Evolutionary conservation across 1,140 invertebrate species (phyloP), one percentile per base, ranked within the genome.

Genomic region (Ceratosolen fusciceps): DNA sequence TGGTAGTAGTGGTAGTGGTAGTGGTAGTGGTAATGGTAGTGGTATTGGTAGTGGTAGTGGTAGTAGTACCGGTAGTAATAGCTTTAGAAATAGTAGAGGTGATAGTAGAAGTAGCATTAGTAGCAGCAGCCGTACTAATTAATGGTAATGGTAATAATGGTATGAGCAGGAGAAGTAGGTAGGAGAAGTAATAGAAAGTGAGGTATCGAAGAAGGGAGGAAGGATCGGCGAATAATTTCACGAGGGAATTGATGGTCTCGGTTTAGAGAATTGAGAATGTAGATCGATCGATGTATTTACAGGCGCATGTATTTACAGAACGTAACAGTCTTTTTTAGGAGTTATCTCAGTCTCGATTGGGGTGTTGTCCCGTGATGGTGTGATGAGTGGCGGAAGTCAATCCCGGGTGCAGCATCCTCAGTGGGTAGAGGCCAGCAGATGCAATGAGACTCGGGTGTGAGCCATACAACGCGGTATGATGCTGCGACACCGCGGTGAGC

Each of bases 401-500:
- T 12, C 85, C 84, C 3, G 85, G 86, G 81, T 88, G 87, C 39
- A 89, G 74, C 84, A 90, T 87, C 62, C 86, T 82, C 43, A 89
- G 84, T 14, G 88, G 85, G 80, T 89, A 88, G 24, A 90, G 84
- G 21, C 86, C 58, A 81, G 29, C 79, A 49, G 49, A 81, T 74
- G 84, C 83, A 39, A 89, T 81, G 5, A 91, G 84, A 1, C 86
- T 86, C 29, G 87, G 89, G 76, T 90, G 90, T 24, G 87, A 87
- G 9, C 88, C 91, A 85, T 89, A 92, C 24, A 89, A 86, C 62
- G 86, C 90, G 21, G 86, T 84, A 84, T 90, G 91, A 81, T 89
- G 91, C 79, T 89, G 92, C 60, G 92, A 88, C 71, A 93, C 88
- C 2, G 93, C 92, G 19, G 94, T 94, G 94, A 96, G 95, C 88